Conservation (phyloP, 1,140 invertebrate species). For the Brachionus manjavacas region DNA sequence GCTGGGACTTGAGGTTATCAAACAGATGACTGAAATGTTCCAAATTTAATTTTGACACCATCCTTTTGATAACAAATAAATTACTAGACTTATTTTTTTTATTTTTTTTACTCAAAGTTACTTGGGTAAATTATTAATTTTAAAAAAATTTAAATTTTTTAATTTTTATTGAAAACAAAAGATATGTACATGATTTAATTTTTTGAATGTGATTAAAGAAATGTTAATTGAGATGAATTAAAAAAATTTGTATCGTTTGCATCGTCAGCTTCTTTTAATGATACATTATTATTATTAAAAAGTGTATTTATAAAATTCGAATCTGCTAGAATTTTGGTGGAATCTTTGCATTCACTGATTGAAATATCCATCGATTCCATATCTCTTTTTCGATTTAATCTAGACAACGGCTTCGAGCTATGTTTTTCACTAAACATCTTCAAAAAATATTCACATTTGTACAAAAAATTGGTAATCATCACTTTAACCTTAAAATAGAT, state of each 20-base stretch:
- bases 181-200: background rate
- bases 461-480: conserved; percentile 24
- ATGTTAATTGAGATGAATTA: conserved; percentile 3
- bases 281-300: background rate
- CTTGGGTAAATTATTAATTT: background rate
- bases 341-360: background rate
- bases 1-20: background rate
- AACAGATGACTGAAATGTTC: background rate
- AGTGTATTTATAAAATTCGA: background rate
- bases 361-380: background rate
- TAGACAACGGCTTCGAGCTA: background rate
- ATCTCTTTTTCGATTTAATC: background rate
- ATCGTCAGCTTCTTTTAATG: background rate
- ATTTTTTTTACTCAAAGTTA: background rate
- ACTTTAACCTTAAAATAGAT: background rate
- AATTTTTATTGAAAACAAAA: background rate
- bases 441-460: conserved; percentile 34
- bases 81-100: background rate
- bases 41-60: background rate
- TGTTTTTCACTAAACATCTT: background rate
- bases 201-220: background rate
- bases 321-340: background rate
- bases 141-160: background rate
- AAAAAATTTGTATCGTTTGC: background rate
- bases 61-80: background rate